Percentiles rank a stretch among this genome's conserved stretches.
phyloP scores from a whole-genome alignment of 2,888 invertebrate genomes.

The Drosophila helvetica region DNA sequence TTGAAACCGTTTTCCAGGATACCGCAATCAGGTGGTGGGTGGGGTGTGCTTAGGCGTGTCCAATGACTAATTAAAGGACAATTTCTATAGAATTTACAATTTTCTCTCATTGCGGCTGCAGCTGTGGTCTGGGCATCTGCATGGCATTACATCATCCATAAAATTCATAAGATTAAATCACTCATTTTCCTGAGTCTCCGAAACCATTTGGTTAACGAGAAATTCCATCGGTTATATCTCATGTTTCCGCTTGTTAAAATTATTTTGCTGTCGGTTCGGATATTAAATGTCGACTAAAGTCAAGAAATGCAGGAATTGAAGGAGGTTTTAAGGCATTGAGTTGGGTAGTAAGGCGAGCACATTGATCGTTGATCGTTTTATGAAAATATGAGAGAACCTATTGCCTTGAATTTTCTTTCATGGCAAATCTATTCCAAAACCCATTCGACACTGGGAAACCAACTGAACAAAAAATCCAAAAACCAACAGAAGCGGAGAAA shows the following conservation, averaged over 20 bases:
- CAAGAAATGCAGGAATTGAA: not conserved
- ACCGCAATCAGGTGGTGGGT: not conserved
- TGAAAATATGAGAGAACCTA: too few relatives aligned
- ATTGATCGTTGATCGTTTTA: too few relatives aligned
- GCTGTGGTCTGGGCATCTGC: not conserved
- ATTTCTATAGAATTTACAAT: not conserved
- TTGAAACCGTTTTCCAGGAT: not conserved
- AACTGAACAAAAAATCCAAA: not conserved
- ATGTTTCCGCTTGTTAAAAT: conserved; percentile 9
- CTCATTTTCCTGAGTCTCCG: not conserved
- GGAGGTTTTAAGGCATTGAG: not conserved
- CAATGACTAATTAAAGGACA: not conserved
- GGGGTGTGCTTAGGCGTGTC: too few relatives aligned
- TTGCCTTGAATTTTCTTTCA: conserved; percentile 1
- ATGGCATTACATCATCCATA: too few relatives aligned
- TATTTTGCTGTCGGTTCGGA: conserved; percentile 20
- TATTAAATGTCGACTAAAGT: conserved; percentile 15
- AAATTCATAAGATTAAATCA: not conserved
- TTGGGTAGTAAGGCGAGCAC: not conserved
- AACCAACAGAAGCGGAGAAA: not conserved
- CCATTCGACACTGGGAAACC: not conserved
- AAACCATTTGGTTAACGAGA: not conserved
- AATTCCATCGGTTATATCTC: not conserved
- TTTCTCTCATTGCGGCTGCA: not conserved
- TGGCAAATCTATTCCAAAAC: not conserved